Percentiles rank a stretch among this genome's conserved stretches.
phyloP scores from a whole-genome alignment of 2,797 vertebrate genomes.

The Xyrichtys novacula region DNA sequence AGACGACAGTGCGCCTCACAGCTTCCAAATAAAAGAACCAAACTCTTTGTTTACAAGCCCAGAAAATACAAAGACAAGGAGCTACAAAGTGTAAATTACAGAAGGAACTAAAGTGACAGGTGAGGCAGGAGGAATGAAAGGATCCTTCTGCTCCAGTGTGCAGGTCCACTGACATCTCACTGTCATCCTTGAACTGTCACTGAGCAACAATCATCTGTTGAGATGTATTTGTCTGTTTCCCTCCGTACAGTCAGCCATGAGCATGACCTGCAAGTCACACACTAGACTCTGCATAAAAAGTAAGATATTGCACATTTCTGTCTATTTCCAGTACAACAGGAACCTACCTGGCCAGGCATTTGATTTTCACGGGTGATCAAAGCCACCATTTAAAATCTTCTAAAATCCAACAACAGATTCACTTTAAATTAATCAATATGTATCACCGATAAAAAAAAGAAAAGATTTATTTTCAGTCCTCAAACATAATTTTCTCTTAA shows the following conservation, averaged over 20 bases:
- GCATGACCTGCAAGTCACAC: background rate
- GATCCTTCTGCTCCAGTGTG: constrained; percentile 32
- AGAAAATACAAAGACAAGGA: constrained; percentile 16
- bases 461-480: too few relatives aligned
- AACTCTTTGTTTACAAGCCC: constrained; percentile 1
- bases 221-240: constrained; percentile 26
- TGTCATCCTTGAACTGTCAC: constrained; percentile 51
- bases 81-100: constrained; percentile 19
- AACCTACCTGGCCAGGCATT: too few relatives aligned
- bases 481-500: too few relatives aligned
- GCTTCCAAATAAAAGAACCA: constrained; percentile 1
- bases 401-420: too few relatives aligned
- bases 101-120: constrained; percentile 49
- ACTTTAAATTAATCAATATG: too few relatives aligned
- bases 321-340: too few relatives aligned
- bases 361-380: too few relatives aligned
- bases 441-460: too few relatives aligned
- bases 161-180: constrained; percentile 27
- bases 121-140: constrained; percentile 44
- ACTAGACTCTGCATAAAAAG: background rate
- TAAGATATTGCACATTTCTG: background rate
- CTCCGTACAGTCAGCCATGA: constrained; percentile 37
- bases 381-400: too few relatives aligned
- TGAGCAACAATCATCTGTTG: constrained; percentile 44
- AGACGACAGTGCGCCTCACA: background rate